phyloP scores from a whole-genome alignment of 2,888 invertebrate genomes.

The Pristionchus fissidentatus region DNA sequence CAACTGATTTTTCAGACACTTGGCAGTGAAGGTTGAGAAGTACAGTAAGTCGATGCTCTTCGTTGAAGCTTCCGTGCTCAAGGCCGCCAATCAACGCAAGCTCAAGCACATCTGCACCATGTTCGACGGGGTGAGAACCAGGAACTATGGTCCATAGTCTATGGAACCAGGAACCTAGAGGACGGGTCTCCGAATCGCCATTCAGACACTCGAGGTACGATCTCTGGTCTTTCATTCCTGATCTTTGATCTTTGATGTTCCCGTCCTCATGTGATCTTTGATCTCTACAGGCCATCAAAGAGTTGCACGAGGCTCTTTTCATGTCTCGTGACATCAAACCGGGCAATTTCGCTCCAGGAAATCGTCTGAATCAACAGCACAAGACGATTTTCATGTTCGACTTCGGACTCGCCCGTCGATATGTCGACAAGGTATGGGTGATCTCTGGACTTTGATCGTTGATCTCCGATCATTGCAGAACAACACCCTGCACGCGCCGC shows the following conservation, averaged over 20 bases:
- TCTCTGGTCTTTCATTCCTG: neutral
- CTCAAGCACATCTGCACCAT: constrained; percentile 46
- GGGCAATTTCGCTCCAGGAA: constrained; percentile 61
- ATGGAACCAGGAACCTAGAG: constrained; percentile 48
- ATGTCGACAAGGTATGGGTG: constrained; percentile 53
- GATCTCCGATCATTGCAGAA: constrained; percentile 50
- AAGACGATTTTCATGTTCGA: constrained; percentile 58
- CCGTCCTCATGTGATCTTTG: too few species aligned
- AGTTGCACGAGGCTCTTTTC: constrained; percentile 60
- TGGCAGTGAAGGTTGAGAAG: constrained; percentile 49
- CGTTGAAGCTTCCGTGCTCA: constrained; percentile 37
- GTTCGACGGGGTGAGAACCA: constrained; percentile 42
- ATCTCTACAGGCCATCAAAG: constrained; percentile 57
- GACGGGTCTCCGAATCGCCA: constrained; percentile 62
- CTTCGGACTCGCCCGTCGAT: constrained; percentile 53
- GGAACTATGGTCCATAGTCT: too few species aligned
- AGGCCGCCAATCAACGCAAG: constrained; percentile 24
- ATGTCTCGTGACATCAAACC: constrained; percentile 61
- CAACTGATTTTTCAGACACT: constrained; percentile 41
- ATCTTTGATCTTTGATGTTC: constrained; percentile 33
- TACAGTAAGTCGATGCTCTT: constrained; percentile 47
- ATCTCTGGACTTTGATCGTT: constrained; percentile 27
- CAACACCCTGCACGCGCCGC: constrained; percentile 53
- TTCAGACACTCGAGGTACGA: constrained; percentile 58
- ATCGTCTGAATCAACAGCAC: constrained; percentile 48